Evolutionary conservation across 2,113 vertebrate genomes (phyloP), one percentile per base, ranked within the genome.

Genomic region (Felis catus): DNA sequence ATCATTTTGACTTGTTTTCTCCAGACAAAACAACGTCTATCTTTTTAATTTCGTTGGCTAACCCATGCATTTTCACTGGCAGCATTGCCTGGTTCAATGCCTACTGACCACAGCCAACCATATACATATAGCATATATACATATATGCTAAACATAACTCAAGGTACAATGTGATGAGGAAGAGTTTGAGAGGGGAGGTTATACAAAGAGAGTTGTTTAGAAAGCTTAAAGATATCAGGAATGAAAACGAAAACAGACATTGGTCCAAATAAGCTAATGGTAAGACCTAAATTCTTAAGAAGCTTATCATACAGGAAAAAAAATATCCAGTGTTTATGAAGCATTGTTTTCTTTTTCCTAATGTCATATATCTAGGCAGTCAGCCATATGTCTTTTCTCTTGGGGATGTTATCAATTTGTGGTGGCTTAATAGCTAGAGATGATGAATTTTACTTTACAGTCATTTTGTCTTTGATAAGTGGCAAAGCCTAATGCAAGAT

Each of bases 361-460:
- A 79, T 74, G 55, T 85, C 70, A 31, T 86, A n/a, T 68, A 86
- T 91, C 84, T 74, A 81, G 76, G 19, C 25, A 53, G 21, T 12
- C 45, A 95, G 48, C 33, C 58, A 87, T 81, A 90, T 78, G 55
- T 96, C 73, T 96, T 31, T n/a, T 88, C 39, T 74, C 33, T 33
- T 51, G 65, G 76, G 81, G 80, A 2, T 55, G n/a, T 91, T 84
- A 93, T 94, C 83, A 89, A 70, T 96, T 97, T 79, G 36, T n/a
- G 79, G 61, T 78, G 12, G 21, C n/a, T 79, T 95, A 55, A 48
- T 86, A 89, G 51, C n/a, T n/a, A 74, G 8, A 86, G 33, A 73
- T 91, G 86, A 94, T 96, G 53, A 91, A 96, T 97, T 92, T 94
- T 93, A 93, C 25, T 89, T 93, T 95, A 33, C 66, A 70, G 85